phyloP scores from a whole-genome alignment of 1,140 invertebrate genomes.

The Kradibia gibbosae region DNA sequence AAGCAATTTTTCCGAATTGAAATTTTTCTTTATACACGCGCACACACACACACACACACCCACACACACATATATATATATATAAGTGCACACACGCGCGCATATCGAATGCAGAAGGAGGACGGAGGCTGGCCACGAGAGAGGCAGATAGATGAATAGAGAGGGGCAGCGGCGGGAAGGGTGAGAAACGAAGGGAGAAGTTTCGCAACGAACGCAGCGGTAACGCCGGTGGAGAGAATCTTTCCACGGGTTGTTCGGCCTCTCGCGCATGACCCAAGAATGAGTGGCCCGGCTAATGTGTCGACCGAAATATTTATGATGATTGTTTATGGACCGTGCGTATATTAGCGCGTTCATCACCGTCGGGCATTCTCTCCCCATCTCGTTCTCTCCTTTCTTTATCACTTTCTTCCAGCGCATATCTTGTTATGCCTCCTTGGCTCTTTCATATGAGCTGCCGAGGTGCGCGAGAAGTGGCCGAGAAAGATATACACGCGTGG shows the following conservation, averaged over 20 bases:
- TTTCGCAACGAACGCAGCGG: conserved; percentile 6
- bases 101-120: no score
- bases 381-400: conserved; percentile 51
- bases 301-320: conserved; percentile 71
- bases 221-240: not conserved
- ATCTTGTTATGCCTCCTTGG: conserved; percentile 32
- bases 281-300: conserved; percentile 65
- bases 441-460: conserved; percentile 24
- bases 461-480: not conserved
- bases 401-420: conserved; percentile 51
- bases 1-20: no score
- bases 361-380: conserved; percentile 31
- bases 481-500: conserved; percentile 27
- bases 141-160: conserved; percentile 8
- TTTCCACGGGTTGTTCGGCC: not conserved
- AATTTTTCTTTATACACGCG: no score
- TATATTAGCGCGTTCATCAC: conserved; percentile 68
- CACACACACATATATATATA: no score
- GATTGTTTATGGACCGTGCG: conserved; percentile 70
- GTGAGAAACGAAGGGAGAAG: not conserved
- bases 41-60: no score
- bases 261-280: conserved; percentile 27
- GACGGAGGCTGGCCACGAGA: no score
- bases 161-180: conserved; percentile 24
- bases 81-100: no score